Evolutionary conservation across 2,888 invertebrate species (phyloP).

Genomic region (Magallana nippona): DNA sequence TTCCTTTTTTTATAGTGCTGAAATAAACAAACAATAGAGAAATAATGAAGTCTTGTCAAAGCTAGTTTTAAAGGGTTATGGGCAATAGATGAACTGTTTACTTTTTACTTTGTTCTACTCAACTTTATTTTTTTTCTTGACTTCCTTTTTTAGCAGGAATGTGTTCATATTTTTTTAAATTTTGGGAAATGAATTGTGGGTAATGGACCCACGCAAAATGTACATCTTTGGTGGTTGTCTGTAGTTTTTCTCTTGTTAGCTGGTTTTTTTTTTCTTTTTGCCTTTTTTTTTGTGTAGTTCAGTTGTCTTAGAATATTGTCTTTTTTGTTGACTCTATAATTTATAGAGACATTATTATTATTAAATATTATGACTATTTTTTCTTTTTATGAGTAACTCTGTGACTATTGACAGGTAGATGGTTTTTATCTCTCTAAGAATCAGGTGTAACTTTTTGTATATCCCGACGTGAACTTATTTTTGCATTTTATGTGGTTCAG

Average conservation of each 20-base stretch:
- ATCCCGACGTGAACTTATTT: background rate
- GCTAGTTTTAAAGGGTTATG: slow-evolving; percentile 29
- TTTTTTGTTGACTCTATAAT: slow-evolving; percentile 33
- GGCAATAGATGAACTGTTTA: slow-evolving; percentile 21
- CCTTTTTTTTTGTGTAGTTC: slow-evolving; percentile 4
- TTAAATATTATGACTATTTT: background rate
- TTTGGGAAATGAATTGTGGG: slow-evolving; percentile 3
- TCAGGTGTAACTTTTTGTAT: slow-evolving; percentile 13
- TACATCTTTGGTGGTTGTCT: slow-evolving; percentile 24
- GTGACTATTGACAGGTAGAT: slow-evolving; percentile 5
- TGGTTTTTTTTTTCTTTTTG: background rate
- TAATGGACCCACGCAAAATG: background rate
- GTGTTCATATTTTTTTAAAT: slow-evolving; percentile 7
- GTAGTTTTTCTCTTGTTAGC: slow-evolving; percentile 5
- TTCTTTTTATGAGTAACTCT: background rate
- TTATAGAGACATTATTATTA: slow-evolving; percentile 24
- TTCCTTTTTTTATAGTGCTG: slow-evolving; percentile 9
- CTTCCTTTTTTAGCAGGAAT: slow-evolving; percentile 14
- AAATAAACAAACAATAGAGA: background rate
- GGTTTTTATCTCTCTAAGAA: background rate
- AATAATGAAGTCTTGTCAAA: background rate
- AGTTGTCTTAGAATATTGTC: slow-evolving; percentile 20
- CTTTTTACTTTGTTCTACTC: background rate
- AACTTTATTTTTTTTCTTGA: background rate
- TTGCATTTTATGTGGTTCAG: background rate